Evolutionary conservation across 2,888 invertebrate species (phyloP).

Genomic region (Diarsia brunnea): DNA sequence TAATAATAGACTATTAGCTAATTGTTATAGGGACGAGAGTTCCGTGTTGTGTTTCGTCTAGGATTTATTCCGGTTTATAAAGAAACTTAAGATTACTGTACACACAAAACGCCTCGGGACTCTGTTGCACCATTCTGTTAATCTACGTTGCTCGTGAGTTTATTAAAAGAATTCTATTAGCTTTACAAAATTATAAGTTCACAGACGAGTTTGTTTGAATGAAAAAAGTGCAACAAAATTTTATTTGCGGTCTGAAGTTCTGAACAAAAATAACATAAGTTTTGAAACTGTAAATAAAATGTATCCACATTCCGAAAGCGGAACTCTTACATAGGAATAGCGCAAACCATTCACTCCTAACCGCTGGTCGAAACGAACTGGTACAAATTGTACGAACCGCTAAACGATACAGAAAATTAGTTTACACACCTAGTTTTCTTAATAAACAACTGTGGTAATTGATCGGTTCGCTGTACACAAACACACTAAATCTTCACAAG

Average conservation of each 20-base stretch:
- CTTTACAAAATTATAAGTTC: constrained; percentile 28
- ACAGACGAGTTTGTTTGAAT: background rate
- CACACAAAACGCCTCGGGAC: constrained; percentile 52
- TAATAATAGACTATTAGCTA: constrained; percentile 42
- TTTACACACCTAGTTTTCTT: constrained; percentile 49
- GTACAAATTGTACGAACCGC: constrained; percentile 38
- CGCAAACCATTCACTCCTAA: constrained; percentile 7
- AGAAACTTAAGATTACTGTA: constrained; percentile 56
- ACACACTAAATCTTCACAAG: constrained; percentile 60
- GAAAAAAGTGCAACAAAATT: constrained; percentile 5
- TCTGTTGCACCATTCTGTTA: constrained; percentile 48
- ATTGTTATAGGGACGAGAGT: constrained; percentile 45
- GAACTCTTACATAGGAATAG: constrained; percentile 22
- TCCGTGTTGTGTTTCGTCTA: constrained; percentile 33
- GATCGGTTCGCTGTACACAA: constrained; percentile 58
- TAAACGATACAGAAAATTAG: constrained; percentile 52
- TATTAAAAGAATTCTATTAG: constrained; percentile 24
- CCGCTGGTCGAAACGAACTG: constrained; percentile 3
- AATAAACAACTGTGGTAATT: constrained; percentile 55
- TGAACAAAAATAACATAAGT: background rate
- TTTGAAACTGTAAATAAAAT: constrained; percentile 8
- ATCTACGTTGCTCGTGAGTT: constrained; percentile 35
- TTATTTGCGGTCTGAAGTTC: background rate
- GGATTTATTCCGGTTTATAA: constrained; percentile 54
- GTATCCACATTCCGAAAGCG: constrained; percentile 6